These are phyloP conservation scores for Leucoraja erinaceus DNA, from an alignment of 2,113 vertebrate species.

Conservation along the genomic window DNA sequence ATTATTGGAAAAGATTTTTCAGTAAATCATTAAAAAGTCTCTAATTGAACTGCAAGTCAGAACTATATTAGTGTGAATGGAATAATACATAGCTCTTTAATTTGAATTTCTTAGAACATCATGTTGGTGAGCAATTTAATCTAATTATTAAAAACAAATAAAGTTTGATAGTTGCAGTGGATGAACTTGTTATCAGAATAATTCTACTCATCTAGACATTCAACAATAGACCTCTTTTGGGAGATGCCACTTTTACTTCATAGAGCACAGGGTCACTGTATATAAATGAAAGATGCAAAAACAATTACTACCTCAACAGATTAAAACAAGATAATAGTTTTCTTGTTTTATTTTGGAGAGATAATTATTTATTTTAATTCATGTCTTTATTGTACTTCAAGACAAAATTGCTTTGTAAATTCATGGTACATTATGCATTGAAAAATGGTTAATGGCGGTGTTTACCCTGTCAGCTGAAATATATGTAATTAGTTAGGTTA, in stretches of 20 bases:
- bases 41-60: neutral
- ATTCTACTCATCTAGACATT: neutral
- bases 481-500: neutral
- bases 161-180: neutral
- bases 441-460: conserved; percentile 12
- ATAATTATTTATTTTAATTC: neutral
- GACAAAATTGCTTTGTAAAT: conserved; percentile 7
- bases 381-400: conserved; percentile 22
- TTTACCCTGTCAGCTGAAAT: neutral
- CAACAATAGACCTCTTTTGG: neutral
- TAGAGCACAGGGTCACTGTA: neutral
- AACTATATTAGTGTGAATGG: neutral
- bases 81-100: conserved; percentile 69
- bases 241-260: neutral
- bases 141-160: conserved; percentile 79
- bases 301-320: conserved; percentile 1
- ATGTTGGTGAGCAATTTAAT: conserved; percentile 68
- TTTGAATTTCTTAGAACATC: conserved; percentile 74
- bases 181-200: conserved; percentile 53
- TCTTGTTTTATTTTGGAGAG: neutral
- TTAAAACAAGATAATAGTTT: conserved; percentile 23
- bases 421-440: neutral
- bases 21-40: neutral
- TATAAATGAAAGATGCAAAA: conserved; percentile 11
- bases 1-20: neutral